These are phyloP conservation scores for Nycticorax nycticorax DNA, from an alignment of 2,113 vertebrate genomes.

Conservation along the genomic window DNA sequence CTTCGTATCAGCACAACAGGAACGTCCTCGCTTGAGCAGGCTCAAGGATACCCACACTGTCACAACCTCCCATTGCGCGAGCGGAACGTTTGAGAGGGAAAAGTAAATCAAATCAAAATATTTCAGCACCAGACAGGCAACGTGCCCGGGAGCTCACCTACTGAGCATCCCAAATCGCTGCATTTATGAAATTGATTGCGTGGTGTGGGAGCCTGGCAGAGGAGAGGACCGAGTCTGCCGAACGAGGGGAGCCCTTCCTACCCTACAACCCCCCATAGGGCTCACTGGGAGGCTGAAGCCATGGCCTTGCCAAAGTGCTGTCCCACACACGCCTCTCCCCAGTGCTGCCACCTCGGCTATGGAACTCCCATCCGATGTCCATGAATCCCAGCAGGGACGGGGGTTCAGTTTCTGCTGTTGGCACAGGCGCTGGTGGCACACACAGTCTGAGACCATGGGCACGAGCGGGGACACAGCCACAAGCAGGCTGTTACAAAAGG, in stretches of 20 bases:
- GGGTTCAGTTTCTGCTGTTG: not conserved
- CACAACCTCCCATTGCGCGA: not conserved
- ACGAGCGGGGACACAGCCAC: rapidly evolving
- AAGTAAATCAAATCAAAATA: not conserved
- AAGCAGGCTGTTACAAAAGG: not conserved
- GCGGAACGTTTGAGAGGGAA: not conserved
- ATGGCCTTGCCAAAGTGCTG: rapidly evolving
- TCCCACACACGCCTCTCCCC: too few relatives aligned
- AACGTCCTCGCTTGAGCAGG: not conserved
- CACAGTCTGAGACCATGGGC: not conserved
- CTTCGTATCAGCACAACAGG: not conserved
- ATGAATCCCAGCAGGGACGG: not conserved
- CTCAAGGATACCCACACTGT: not conserved
- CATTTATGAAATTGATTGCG: rapidly evolving
- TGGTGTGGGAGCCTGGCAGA: not conserved
- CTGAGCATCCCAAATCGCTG: not conserved
- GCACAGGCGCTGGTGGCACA: rapidly evolving
- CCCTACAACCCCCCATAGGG: not conserved
- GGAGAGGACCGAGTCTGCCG: not conserved
- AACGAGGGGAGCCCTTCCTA: not conserved
- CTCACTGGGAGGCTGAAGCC: not conserved
- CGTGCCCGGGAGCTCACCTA: not conserved
- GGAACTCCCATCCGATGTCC: not conserved
- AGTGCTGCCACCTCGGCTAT: not conserved
- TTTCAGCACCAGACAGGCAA: not conserved